A percentile compares a stretch with the other conserved stretches of the same genome.
These are phyloP conservation scores for Gnathonemus echidnorhynchus DNA, from an alignment of 2,113 vertebrate species.

Conservation along the genomic window DNA sequence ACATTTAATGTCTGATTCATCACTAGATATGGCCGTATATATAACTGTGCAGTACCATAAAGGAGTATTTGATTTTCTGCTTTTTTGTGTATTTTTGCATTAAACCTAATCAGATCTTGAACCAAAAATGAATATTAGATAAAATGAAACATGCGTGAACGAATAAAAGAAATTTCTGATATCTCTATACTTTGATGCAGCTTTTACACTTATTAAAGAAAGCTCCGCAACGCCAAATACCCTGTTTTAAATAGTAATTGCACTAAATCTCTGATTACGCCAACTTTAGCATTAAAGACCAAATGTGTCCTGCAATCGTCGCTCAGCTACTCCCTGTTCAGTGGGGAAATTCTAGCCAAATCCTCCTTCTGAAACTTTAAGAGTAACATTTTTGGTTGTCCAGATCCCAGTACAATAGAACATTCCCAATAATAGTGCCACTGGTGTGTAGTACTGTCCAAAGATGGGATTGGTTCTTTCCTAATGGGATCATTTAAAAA, in stretches of 20 bases:
- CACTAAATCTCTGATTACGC: neutral
- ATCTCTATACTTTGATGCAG: neutral
- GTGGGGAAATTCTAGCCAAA: neutral
- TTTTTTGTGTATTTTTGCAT: neutral
- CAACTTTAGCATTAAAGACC: neutral
- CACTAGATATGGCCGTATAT: neutral
- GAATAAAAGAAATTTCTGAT: neutral
- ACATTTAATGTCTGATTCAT: neutral
- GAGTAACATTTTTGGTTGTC: neutral
- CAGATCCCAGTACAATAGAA: neutral
- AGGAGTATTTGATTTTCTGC: neutral
- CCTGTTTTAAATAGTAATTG: neutral
- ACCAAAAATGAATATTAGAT: neutral
- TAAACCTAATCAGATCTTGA: neutral
- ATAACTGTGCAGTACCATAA: neutral
- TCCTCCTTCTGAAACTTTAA: neutral
- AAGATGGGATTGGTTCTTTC: neutral
- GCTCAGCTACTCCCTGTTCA: neutral
- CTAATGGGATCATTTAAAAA: neutral
- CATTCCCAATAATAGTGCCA: neutral
- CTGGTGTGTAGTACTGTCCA: neutral
- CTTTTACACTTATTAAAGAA: neutral
- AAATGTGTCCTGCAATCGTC: neutral
- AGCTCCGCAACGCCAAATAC: neutral
- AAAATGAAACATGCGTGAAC: neutral